These are phyloP conservation scores for Idaea aversata DNA, from an alignment of 2,888 invertebrate species.

Conservation along the genomic window DNA sequence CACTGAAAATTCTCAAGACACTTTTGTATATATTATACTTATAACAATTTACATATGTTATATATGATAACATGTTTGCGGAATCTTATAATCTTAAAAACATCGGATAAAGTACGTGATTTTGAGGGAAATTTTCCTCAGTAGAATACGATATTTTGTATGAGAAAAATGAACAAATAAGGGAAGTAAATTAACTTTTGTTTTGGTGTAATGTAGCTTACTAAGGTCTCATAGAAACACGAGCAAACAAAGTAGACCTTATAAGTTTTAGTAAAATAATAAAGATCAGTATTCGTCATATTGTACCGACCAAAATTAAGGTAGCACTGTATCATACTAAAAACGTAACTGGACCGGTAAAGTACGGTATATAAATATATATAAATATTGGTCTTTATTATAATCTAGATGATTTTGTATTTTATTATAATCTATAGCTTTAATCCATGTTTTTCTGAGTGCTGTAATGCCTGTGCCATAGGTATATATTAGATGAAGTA, in stretches of 20 bases:
- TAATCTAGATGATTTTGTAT: no score
- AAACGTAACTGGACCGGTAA: no score
- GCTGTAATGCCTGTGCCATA: no score
- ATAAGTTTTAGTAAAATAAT: background rate
- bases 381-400: no score
- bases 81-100: conserved; percentile 9
- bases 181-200: background rate
- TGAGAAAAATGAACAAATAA: background rate
- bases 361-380: no score
- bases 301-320: no score
- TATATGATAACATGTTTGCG: conserved; percentile 35
- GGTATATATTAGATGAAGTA: no score
- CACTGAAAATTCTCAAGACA: conserved; percentile 58
- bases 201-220: background rate
- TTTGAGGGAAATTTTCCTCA: background rate
- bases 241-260: background rate
- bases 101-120: background rate
- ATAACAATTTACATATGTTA: conserved; percentile 9
- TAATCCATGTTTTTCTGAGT: no score
- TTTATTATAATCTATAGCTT: no score
- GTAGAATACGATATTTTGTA: background rate
- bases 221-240: background rate
- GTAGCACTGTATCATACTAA: no score
- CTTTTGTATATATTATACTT: conserved; percentile 37
- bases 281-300: background rate